Evolutionary conservation across 2,888 invertebrate genomes (phyloP).

Genomic region (Pandemis corylana): DNA sequence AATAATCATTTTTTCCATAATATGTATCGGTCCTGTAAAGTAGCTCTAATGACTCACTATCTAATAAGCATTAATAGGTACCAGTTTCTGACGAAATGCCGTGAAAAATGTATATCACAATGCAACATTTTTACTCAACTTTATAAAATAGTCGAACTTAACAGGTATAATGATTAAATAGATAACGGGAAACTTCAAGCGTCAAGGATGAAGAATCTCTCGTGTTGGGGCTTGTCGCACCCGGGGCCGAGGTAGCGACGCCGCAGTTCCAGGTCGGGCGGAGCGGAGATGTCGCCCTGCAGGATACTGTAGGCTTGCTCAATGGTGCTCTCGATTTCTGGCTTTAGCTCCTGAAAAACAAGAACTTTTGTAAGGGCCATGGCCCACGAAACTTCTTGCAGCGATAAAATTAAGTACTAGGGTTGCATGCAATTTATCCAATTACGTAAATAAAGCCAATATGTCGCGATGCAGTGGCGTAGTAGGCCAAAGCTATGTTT

Average conservation of each 20-base stretch:
- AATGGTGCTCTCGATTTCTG: conserved; percentile 79
- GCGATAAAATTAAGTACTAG: background rate
- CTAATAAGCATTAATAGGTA: no score
- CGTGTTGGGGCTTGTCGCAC: conserved; percentile 75
- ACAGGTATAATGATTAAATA: background rate
- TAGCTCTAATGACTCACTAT: no score
- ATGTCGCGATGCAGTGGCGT: background rate
- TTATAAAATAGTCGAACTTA: background rate
- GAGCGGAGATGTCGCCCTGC: conserved; percentile 81
- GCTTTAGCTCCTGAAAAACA: conserved; percentile 71
- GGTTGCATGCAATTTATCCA: no score
- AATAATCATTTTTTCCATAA: no score
- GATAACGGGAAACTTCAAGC: conserved; percentile 46
- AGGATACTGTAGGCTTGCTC: conserved; percentile 82
- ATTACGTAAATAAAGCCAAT: background rate
- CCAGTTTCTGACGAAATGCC: no score
- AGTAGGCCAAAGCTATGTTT: conserved; percentile 1
- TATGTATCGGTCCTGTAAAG: no score
- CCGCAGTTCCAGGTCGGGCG: conserved; percentile 76
- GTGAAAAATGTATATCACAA: no score
- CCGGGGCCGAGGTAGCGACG: conserved; percentile 76
- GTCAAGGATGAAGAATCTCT: conserved; percentile 75
- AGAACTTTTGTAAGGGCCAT: background rate
- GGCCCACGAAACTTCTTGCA: background rate
- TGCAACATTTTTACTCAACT: background rate